Percentiles rank a stretch among this genome's conserved stretches.
phyloP scores from a whole-genome alignment of 2,888 invertebrate species.

The Elmis aenea region DNA sequence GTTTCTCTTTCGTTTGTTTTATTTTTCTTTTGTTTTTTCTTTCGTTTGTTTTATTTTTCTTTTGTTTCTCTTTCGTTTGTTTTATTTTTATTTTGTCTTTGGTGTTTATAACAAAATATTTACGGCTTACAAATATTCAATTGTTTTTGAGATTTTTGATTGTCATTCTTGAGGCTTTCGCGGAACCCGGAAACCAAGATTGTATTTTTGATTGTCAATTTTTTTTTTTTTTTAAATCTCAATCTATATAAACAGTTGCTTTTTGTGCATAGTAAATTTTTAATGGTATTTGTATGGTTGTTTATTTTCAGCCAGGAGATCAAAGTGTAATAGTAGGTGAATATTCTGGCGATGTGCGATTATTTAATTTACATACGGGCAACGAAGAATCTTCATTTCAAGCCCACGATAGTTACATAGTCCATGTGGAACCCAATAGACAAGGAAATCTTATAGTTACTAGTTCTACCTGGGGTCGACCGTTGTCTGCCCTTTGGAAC shows the following conservation, averaged over 20 bases:
- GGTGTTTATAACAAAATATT: too few relatives aligned
- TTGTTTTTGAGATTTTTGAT: too few relatives aligned
- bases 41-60: too few relatives aligned
- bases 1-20: too few relatives aligned
- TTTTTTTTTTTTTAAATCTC: not conserved
- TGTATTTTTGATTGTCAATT: not conserved
- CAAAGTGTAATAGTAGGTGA: constrained; percentile 75
- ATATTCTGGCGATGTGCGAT: constrained; percentile 83
- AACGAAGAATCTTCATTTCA: constrained; percentile 71
- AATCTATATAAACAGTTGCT: not conserved
- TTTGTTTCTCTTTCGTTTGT: too few relatives aligned
- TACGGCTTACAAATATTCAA: too few relatives aligned
- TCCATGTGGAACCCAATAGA: constrained; percentile 68
- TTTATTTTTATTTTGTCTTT: too few relatives aligned
- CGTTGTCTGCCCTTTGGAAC: constrained; percentile 77
- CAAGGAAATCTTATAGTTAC: constrained; percentile 76
- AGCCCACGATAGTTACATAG: constrained; percentile 85
- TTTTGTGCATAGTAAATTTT: not conserved
- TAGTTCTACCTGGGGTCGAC: constrained; percentile 79
- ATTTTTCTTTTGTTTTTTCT: too few relatives aligned
- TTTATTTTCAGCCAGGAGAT: too few relatives aligned
- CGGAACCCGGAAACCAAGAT: not conserved
- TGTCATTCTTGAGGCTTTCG: too few relatives aligned
- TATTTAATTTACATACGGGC: constrained; percentile 80
- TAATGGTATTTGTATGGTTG: constrained; percentile 32